These are phyloP conservation scores for Vultur gryphus DNA, from an alignment of 2,797 vertebrate genomes.

Conservation along the genomic window DNA sequence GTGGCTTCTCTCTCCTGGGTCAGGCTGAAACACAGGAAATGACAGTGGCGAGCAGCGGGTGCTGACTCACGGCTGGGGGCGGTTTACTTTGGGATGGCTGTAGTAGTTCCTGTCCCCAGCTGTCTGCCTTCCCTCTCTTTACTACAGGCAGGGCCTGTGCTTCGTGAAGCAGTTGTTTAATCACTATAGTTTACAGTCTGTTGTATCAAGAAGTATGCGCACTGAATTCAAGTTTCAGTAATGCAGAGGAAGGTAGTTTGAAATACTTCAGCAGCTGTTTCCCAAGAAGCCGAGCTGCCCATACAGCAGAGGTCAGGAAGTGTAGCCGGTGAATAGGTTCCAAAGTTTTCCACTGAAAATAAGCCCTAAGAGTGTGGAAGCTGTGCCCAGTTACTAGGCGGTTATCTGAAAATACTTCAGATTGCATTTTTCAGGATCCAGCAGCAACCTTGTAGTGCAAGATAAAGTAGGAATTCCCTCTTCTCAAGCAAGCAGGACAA, in stretches of 20 bases:
- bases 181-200: background rate
- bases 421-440: background rate
- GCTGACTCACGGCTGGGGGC: slow-evolving; percentile 35
- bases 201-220: background rate
- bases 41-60: background rate
- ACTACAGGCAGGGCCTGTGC: background rate
- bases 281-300: background rate
- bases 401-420: background rate
- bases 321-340: background rate
- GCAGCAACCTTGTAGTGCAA: background rate
- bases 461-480: background rate
- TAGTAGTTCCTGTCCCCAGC: slow-evolving; percentile 23
- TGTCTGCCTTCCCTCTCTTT: background rate
- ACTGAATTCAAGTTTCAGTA: background rate
- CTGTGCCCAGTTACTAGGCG: background rate
- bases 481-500: background rate
- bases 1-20: background rate
- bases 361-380: background rate
- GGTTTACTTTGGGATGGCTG: background rate
- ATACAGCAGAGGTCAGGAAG: background rate
- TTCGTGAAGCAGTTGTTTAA: background rate
- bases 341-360: background rate
- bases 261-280: background rate
- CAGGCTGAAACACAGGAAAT: slow-evolving; percentile 28
- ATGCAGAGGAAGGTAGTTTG: background rate